Conservation (phyloP, 2,888 invertebrate genomes). For the Zeuzera pyrina region DNA sequence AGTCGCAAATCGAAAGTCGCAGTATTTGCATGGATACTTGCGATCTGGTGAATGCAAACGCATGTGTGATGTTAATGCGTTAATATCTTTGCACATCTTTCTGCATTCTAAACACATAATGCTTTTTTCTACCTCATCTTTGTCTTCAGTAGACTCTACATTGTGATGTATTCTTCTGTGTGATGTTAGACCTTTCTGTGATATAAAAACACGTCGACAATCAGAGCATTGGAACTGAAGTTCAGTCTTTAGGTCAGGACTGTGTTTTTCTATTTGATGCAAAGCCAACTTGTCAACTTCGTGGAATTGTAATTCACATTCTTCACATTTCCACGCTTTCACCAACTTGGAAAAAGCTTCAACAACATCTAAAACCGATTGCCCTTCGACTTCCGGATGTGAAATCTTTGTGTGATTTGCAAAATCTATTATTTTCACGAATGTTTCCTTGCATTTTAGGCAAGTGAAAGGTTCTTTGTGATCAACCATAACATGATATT, state of each 20-base stretch:
- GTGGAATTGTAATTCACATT: slow-evolving; percentile 54
- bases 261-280: slow-evolving; percentile 53
- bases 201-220: slow-evolving; percentile 54
- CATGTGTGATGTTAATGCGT: slow-evolving; percentile 52
- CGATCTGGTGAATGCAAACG: slow-evolving; percentile 52
- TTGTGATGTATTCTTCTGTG: slow-evolving; percentile 54
- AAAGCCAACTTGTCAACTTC: slow-evolving; percentile 56
- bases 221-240: slow-evolving; percentile 46
- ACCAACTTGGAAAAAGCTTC: slow-evolving; percentile 57
- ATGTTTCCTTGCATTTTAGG: slow-evolving; percentile 42
- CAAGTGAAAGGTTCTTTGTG: slow-evolving; percentile 54
- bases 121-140: slow-evolving; percentile 34
- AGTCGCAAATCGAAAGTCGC: slow-evolving; percentile 59
- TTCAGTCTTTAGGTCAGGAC: slow-evolving; percentile 43
- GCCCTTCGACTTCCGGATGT: slow-evolving; percentile 52
- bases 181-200: slow-evolving; percentile 50
- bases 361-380: slow-evolving; percentile 51
- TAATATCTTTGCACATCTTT: slow-evolving; percentile 56
- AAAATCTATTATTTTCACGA: slow-evolving; percentile 52
- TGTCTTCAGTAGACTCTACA: slow-evolving; percentile 31
- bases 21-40: slow-evolving; percentile 59
- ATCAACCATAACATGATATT: slow-evolving; percentile 55
- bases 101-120: slow-evolving; percentile 60
- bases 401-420: slow-evolving; percentile 50
- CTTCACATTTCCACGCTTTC: slow-evolving; percentile 66